Conservation (phyloP, 2,888 invertebrate species). For the Aphidoletes aphidimyza region DNA sequence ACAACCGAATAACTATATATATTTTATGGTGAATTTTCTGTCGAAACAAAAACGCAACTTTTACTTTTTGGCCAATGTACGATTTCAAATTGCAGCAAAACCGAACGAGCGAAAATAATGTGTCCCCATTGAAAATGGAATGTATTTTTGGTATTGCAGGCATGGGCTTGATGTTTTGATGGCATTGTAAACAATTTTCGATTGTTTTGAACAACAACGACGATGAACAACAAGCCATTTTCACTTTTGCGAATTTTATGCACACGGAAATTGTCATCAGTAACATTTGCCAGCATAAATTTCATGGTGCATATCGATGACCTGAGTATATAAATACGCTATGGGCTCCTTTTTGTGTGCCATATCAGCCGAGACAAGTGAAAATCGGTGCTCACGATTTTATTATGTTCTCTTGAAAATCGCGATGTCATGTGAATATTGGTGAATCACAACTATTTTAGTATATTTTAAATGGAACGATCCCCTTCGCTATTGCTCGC, state of each 20-base stretch:
- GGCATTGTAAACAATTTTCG: slow-evolving; percentile 38
- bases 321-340: no score
- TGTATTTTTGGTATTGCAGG: background rate
- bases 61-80: slow-evolving; percentile 19
- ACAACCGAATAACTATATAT: background rate
- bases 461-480: no score
- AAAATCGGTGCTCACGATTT: slow-evolving; percentile 32
- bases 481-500: no score
- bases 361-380: slow-evolving; percentile 15
- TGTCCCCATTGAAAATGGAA: slow-evolving; percentile 29
- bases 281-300: background rate
- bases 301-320: background rate
- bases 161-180: background rate
- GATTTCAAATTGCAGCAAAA: background rate
- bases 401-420: background rate
- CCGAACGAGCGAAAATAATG: background rate
- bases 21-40: no score
- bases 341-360: no score
- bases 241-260: background rate
- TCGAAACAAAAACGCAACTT: background rate
- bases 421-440: background rate
- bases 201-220: no score
- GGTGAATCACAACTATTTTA: no score
- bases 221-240: background rate
- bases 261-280: slow-evolving; percentile 1